Conservation (phyloP, 1,140 invertebrate genomes). For the Heliconius himera region DNA sequence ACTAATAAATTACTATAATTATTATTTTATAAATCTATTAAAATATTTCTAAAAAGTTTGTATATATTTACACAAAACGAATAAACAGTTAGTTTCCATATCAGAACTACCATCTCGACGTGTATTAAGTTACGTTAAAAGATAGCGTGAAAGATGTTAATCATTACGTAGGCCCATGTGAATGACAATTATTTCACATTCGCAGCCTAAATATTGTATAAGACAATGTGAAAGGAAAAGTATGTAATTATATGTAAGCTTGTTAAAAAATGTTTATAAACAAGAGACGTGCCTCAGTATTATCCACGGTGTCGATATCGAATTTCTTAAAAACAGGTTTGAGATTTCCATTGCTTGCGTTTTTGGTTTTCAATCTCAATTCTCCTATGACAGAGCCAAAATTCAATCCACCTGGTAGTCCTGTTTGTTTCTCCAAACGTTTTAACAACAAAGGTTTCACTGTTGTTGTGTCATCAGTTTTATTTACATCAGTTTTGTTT, state of each 20-base stretch:
- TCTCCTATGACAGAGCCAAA: slow-evolving; percentile 78
- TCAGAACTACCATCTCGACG: not conserved
- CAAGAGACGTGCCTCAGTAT: slow-evolving; percentile 47
- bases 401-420: slow-evolving; percentile 64
- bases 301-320: slow-evolving; percentile 57
- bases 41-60: too few species aligned
- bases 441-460: slow-evolving; percentile 61
- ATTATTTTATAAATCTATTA: too few species aligned
- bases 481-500: slow-evolving; percentile 37
- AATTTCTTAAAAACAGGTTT: slow-evolving; percentile 78
- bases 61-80: not conserved
- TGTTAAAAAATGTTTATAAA: not conserved
- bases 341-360: slow-evolving; percentile 56
- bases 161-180: slow-evolving; percentile 33
- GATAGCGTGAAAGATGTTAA: slow-evolving; percentile 44
- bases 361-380: slow-evolving; percentile 70
- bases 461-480: slow-evolving; percentile 20
- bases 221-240: slow-evolving; percentile 24
- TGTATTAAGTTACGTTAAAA: slow-evolving; percentile 26
- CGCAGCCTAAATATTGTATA: slow-evolving; percentile 34
- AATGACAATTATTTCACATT: slow-evolving; percentile 25
- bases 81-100: slow-evolving; percentile 11
- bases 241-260: not conserved
- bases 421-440: slow-evolving; percentile 65
- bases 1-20: too few species aligned